These are phyloP conservation scores for Leptinotarsa juncta DNA, from an alignment of 2,888 invertebrate species.

Conservation along the genomic window DNA sequence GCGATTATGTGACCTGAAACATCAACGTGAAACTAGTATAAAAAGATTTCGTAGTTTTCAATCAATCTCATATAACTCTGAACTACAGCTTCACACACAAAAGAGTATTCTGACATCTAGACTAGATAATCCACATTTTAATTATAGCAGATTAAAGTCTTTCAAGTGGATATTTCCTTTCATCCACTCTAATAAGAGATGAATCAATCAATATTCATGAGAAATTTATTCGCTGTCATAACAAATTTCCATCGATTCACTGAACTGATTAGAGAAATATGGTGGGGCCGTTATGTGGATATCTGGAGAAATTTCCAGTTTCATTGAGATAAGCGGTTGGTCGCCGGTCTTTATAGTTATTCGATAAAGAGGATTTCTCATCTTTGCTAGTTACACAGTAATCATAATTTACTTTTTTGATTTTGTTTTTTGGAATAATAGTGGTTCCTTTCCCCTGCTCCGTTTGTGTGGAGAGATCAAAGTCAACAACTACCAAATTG, in stretches of 20 bases:
- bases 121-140: constrained; percentile 1
- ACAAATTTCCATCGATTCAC: constrained; percentile 7
- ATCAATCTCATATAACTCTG: not conserved
- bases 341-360: not conserved
- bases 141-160: constrained; percentile 8
- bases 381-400: not conserved
- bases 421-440: too few relatives aligned
- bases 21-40: not conserved
- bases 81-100: not conserved
- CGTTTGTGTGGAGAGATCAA: too few relatives aligned
- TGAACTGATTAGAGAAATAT: constrained; percentile 8
- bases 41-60: not conserved
- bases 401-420: too few relatives aligned
- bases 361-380: not conserved
- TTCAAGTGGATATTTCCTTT: constrained; percentile 15
- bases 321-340: not conserved
- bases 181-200: not conserved
- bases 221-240: constrained; percentile 5
- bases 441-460: too few relatives aligned
- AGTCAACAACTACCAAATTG: too few relatives aligned
- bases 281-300: not conserved
- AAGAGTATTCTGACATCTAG: not conserved
- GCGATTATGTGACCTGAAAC: too few relatives aligned
- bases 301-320: not conserved
- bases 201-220: constrained; percentile 16